phyloP scores from a whole-genome alignment of 1,140 invertebrate species.

The Maconellicoccus hirsutus region DNA sequence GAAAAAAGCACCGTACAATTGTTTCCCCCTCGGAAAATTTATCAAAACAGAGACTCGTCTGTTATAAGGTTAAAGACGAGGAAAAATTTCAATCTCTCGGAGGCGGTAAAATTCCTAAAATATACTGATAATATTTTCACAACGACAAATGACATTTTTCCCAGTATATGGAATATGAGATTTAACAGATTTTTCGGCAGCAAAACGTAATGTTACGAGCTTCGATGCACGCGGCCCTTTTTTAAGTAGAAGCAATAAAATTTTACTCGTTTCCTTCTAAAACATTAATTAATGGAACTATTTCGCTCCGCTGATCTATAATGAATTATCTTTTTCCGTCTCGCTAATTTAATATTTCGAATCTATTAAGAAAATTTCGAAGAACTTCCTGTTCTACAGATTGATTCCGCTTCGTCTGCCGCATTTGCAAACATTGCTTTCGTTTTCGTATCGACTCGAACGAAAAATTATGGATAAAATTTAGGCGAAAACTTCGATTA shows the following conservation, averaged over 20 bases:
- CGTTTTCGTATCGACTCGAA: not conserved
- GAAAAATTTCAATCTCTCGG: too few relatives aligned
- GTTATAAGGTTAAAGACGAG: too few relatives aligned
- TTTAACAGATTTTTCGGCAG: too few relatives aligned
- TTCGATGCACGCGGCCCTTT: not conserved
- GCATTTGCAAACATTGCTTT: not conserved
- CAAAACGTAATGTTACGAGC: too few relatives aligned
- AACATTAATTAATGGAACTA: constrained; percentile 9
- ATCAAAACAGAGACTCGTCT: too few relatives aligned
- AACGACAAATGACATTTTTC: not conserved
- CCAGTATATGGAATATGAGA: not conserved
- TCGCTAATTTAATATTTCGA: constrained; percentile 7
- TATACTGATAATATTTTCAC: too few relatives aligned
- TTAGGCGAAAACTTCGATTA: not conserved
- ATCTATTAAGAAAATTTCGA: constrained; percentile 9
- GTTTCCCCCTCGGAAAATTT: too few relatives aligned
- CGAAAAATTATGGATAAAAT: too few relatives aligned
- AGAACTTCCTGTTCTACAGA: constrained; percentile 3
- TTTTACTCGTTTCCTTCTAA: not conserved
- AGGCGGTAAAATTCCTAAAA: too few relatives aligned
- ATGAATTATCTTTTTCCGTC: constrained; percentile 4
- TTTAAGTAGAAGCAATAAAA: not conserved
- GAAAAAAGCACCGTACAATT: too few relatives aligned
- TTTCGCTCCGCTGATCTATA: constrained; percentile 8
- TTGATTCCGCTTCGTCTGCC: not conserved